Base-by-base conservation (phyloP, 2,797 vertebrate species). In the Pangasius larnaudii region DNA sequence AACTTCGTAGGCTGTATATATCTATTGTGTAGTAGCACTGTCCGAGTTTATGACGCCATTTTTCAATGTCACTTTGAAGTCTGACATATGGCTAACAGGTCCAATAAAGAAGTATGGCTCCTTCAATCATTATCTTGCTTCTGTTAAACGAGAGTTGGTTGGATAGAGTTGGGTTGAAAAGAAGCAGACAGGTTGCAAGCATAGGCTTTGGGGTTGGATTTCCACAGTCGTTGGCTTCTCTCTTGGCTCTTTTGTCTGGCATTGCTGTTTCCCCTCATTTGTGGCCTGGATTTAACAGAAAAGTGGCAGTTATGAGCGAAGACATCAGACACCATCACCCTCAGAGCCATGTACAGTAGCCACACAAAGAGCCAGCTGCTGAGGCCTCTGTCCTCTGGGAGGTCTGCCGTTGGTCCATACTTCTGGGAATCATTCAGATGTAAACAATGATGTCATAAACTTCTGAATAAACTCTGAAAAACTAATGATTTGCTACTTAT, bases 31-130 rank as follows among this genome's bases (percentile, higher is more conserved):
- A 6, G 69, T 67, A 77, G 46, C 33, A 72, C 14, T 33, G n/a
- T 67, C 6, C 56, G 30, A 83, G 67, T 77, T 85, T 71, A 53
- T 75, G 63, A 30, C 49, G 9, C 84, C 49, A 49, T 39, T 63
- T 24, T 75, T 74, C 56, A 82, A 56, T 51, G 30, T 56, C n/a
- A 18, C 33, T 86, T 84, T 91, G 91, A 93, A 92, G 93, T 90
- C 93, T 95, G 94, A 95, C 95, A 96, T 96, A 96, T 96, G 96
- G 95, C 94, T 93, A 93, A 93, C 94, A 95, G 94, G 93, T 93
- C 92, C 93, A 90, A 90, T 90, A 90, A 85, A 91, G 92, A 51
- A n/a, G 83, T 86, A 58, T 30, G 33, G 46, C 67, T 81, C 72
- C 36, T 65, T 86, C 80, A 85, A 30, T 58, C 53, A 82, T 88